Evolutionary conservation across 1,140 invertebrate genomes (phyloP), one percentile per base, ranked within the genome.

Genomic region (Euglossa dilemma): DNA sequence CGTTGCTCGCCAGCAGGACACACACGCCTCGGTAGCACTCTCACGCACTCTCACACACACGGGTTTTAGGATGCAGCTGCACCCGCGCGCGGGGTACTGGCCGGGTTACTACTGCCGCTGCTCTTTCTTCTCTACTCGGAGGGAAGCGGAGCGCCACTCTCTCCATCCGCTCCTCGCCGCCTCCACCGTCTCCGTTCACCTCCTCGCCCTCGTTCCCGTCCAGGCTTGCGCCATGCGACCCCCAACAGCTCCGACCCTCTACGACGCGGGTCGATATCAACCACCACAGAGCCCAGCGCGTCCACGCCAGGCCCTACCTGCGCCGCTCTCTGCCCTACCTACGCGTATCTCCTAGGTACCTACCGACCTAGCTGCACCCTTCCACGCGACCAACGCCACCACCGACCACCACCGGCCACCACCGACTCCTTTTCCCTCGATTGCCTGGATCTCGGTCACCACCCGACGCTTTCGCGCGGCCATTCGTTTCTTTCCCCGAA

Each of bases 1-100:
- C 56, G 25, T 25, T n/a, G 57, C 64, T 67, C 64, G 64, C 43
- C 18, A 45, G 18, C 50, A 18, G 75, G 28, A 47, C 74, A 72
- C 66, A 63, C 71, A 75, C 70, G 64, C 54, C 66, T 23, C 43
- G 52, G 36, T 50, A 12, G 25, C 83, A 59, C 83, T 71, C 84
- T 64, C 82, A 71, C 74, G 71, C 83, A 70, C 80, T 66, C 74
- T 63, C 80, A 64, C 73, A 56, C 84, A 73, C 73, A 87, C 75
- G 83, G 61, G 70, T 88, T 85, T 90, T 67, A 81, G 89, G 87
- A 92, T 91, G 90, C 92, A 92, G 89, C 92, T 78, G 85, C 85
- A 92, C 91, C 91, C 91, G 92, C 91, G 90, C 91, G 91, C 91
- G 91, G 91, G 92, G 93, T 90, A 93, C 93, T 94, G 92, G 91